phyloP scores from a whole-genome alignment of 2,797 vertebrate species.

The Crenichthys baileyi region DNA sequence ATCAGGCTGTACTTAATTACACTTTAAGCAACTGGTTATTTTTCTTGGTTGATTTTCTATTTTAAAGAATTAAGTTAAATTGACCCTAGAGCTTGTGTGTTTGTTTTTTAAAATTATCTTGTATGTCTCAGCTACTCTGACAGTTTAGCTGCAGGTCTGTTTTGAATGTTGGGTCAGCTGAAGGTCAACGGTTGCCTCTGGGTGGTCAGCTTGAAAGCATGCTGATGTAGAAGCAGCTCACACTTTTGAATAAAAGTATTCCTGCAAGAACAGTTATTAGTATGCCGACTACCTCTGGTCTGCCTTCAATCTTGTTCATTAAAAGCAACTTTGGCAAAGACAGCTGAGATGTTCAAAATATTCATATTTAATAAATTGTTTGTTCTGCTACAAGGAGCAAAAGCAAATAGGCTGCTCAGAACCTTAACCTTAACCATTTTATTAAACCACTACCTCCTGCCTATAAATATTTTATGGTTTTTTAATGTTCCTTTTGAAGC shows the following conservation, averaged over 20 bases:
- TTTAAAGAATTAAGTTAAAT: constrained; percentile 4
- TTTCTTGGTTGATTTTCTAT: constrained; percentile 8
- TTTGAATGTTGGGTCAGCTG: constrained; percentile 41
- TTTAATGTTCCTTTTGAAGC: not conserved
- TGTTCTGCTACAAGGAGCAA: not conserved
- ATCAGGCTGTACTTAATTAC: not conserved
- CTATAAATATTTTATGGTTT: not conserved
- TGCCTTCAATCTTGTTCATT: not conserved
- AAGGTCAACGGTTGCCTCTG: constrained; percentile 27
- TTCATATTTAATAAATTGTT: not conserved
- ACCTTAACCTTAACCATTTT: not conserved
- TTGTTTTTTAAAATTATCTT: constrained; percentile 18
- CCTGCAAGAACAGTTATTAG: not conserved
- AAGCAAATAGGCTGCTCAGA: not conserved
- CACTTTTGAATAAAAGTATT: not conserved
- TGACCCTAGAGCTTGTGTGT: constrained; percentile 2
- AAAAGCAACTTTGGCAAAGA: not conserved
- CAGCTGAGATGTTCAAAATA: not conserved
- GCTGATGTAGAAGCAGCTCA: not conserved
- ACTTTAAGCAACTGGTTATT: not conserved
- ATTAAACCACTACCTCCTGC: not conserved
- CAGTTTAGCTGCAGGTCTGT: constrained; percentile 27
- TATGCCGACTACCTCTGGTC: not conserved
- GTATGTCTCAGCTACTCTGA: constrained; percentile 21
- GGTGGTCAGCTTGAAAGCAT: constrained; percentile 29